Evolutionary conservation across 2,797 vertebrate species (phyloP).

Genomic region (Taeniopygia guttata): DNA sequence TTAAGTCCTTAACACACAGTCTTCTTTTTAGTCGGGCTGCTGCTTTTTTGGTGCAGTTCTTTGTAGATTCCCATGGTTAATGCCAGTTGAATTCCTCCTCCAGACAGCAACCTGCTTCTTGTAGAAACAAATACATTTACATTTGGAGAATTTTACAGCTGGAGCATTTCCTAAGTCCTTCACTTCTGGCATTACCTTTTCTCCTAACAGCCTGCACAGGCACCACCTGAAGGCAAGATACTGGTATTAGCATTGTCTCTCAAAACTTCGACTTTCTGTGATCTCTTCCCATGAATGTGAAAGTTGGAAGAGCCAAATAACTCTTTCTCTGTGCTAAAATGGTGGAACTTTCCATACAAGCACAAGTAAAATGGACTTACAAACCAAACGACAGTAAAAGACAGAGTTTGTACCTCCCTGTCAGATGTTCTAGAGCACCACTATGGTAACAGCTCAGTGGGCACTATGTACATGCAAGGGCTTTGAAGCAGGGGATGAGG

Average conservation of each 20-base stretch:
- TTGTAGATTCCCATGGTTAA: background rate
- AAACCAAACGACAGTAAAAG: background rate
- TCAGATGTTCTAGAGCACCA: background rate
- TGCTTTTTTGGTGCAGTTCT: background rate
- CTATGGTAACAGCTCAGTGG: background rate
- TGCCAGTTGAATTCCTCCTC: background rate
- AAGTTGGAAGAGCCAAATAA: background rate
- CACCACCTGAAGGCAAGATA: background rate
- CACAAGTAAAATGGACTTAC: background rate
- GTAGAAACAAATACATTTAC: background rate
- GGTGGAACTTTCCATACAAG: background rate
- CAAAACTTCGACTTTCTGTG: background rate
- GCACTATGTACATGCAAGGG: background rate
- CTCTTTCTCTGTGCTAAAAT: background rate
- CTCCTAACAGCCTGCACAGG: background rate
- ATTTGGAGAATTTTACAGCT: background rate
- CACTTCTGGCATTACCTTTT: background rate
- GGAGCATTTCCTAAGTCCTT: background rate
- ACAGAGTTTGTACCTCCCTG: background rate
- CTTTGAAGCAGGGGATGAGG: background rate
- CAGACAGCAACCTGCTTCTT: background rate
- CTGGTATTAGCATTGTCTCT: background rate
- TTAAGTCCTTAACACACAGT: background rate
- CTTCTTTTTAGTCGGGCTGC: background rate
- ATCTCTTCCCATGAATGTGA: background rate